Conservation (phyloP, 2,113 vertebrate species). For the Barnardius zonarius region DNA sequence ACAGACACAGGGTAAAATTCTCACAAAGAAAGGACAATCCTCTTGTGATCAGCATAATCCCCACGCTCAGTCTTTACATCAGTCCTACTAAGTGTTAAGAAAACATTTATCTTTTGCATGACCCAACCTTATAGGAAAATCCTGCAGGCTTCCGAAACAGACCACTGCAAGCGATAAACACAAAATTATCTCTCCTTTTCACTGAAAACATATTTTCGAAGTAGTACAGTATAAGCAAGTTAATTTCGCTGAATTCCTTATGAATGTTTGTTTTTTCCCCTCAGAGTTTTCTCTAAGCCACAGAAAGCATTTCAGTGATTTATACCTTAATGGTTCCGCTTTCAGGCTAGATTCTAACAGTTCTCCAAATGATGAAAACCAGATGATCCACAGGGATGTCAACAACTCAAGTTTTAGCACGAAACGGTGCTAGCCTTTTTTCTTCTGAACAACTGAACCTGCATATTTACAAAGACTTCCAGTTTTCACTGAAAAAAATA, state of each 20-base stretch:
- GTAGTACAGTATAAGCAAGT: slow-evolving; percentile 7
- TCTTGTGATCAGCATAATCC: neutral
- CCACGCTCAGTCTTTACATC: neutral
- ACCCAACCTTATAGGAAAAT: neutral
- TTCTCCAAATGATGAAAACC: slow-evolving; percentile 3
- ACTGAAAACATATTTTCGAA: neutral
- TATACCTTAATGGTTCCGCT: slow-evolving; percentile 6
- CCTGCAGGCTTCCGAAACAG: neutral
- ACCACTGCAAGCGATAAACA: neutral
- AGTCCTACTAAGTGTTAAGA: neutral
- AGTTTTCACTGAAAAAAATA: neutral
- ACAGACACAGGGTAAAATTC: neutral
- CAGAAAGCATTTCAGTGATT: slow-evolving; percentile 11
- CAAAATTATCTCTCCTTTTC: neutral
- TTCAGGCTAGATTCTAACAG: slow-evolving; percentile 13
- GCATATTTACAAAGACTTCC: neutral
- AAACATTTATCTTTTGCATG: neutral
- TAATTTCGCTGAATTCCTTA: slow-evolving; percentile 41
- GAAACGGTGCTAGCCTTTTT: neutral
- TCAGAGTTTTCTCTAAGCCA: slow-evolving; percentile 9
- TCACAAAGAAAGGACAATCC: neutral
- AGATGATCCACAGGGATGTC: neutral
- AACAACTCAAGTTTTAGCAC: neutral
- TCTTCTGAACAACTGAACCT: neutral
- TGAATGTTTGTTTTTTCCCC: neutral